Conservation (phyloP, 2,888 invertebrate genomes). For the Pedicia rivosa region DNA sequence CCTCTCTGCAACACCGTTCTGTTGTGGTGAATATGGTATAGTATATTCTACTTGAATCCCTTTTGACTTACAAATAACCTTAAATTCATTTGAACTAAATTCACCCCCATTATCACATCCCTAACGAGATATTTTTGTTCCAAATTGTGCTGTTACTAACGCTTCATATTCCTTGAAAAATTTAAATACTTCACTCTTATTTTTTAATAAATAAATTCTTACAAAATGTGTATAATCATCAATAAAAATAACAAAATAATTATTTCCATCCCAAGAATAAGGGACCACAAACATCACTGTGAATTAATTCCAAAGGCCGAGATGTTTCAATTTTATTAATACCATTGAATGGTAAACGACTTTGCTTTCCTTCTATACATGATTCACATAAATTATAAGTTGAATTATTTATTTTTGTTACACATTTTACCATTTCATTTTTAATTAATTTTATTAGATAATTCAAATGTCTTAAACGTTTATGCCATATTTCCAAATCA, state of each 20-base stretch:
- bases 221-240: slow-evolving; percentile 13
- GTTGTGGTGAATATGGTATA: slow-evolving; percentile 8
- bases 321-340: neutral
- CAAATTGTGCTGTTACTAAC: slow-evolving; percentile 8
- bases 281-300: slow-evolving; percentile 7
- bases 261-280: slow-evolving; percentile 8
- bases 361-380: no score
- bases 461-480: no score
- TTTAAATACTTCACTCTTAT: slow-evolving; percentile 11
- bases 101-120: slow-evolving; percentile 7
- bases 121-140: slow-evolving; percentile 8
- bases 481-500: no score
- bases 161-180: slow-evolving; percentile 9
- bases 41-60: slow-evolving; percentile 7
- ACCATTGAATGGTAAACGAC: no score
- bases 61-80: neutral
- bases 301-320: neutral
- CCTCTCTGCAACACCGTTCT: slow-evolving; percentile 9
- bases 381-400: no score
- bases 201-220: slow-evolving; percentile 10
- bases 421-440: no score
- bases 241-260: slow-evolving; percentile 12
- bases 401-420: no score
- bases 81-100: slow-evolving; percentile 2
- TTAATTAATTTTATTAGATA: no score